Conservation (phyloP, 2,888 invertebrate genomes). For the Chydorus sphaericus region DNA sequence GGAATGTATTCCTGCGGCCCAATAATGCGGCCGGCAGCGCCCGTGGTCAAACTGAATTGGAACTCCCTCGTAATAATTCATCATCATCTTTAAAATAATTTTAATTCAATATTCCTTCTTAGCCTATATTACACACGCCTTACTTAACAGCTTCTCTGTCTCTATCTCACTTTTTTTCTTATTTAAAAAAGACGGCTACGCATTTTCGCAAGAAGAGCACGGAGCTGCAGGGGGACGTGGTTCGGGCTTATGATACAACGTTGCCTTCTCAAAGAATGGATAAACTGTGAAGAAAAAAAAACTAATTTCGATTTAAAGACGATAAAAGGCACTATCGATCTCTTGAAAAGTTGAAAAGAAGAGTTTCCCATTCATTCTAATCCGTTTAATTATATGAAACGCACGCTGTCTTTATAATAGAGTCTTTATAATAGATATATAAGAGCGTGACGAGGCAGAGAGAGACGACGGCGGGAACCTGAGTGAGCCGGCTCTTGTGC, state of each 20-base stretch:
- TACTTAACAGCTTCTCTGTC: too few relatives aligned
- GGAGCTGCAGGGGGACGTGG: conserved; percentile 88
- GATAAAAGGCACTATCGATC: too few relatives aligned
- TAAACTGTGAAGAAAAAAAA: not conserved
- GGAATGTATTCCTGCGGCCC: conserved; percentile 78
- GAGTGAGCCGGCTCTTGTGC: conserved; percentile 61
- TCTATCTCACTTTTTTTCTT: conserved; percentile 13
- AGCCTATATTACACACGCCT: too few relatives aligned
- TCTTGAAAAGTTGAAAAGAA: too few relatives aligned
- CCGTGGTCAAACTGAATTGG: conserved; percentile 56
- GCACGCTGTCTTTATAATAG: too few relatives aligned
- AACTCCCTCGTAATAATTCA: conserved; percentile 76
- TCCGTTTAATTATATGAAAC: too few relatives aligned
- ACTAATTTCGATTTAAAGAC: too few relatives aligned
- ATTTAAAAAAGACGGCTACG: conserved; percentile 69
- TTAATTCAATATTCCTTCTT: conserved; percentile 12
- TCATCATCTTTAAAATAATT: conserved; percentile 17
- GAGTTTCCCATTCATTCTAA: too few relatives aligned
- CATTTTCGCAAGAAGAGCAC: conserved; percentile 98
- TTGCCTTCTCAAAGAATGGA: conserved; percentile 35
- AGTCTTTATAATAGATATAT: too few relatives aligned
- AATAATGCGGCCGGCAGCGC: conserved; percentile 29
- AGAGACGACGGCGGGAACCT: conserved; percentile 55
- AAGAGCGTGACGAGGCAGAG: conserved; percentile 62
- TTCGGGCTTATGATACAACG: conserved; percentile 90